These are phyloP conservation scores for Poecilia latipinna DNA, from an alignment of 2,113 vertebrate genomes.

Conservation along the genomic window DNA sequence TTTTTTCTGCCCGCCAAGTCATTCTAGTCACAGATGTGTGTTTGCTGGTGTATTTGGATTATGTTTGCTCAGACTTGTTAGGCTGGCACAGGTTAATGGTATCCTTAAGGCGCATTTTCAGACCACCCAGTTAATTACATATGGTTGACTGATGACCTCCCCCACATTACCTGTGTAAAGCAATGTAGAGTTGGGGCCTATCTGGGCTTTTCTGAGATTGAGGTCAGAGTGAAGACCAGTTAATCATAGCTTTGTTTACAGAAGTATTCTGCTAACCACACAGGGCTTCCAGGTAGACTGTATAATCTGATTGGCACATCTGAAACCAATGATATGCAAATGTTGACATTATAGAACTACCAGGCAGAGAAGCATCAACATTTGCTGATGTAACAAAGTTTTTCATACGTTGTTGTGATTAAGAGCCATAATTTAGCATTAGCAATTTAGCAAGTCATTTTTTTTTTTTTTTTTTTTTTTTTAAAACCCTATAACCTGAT, in stretches of 20 bases:
- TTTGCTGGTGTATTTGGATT: constrained; percentile 63
- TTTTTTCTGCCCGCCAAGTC: constrained; percentile 50
- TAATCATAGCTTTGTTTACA: constrained; percentile 66
- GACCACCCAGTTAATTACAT: constrained; percentile 69
- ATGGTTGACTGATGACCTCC: constrained; percentile 64
- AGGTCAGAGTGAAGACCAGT: constrained; percentile 59
- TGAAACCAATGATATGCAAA: constrained; percentile 15
- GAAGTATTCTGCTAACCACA: background rate
- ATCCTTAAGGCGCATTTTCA: constrained; percentile 66
- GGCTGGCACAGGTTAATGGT: constrained; percentile 73
- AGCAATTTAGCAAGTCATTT: background rate
- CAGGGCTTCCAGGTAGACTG: constrained; percentile 10
- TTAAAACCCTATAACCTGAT: no score
- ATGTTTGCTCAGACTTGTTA: constrained; percentile 67
- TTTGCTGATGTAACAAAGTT: background rate
- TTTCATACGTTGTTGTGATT: background rate
- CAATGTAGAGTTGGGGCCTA: constrained; percentile 33
- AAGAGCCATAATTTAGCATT: background rate
- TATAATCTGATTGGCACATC: constrained; percentile 25
- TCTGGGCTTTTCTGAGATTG: constrained; percentile 54
- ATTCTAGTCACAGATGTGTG: constrained; percentile 46
- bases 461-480: no score
- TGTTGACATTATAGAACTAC: constrained; percentile 24
- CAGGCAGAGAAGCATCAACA: background rate
- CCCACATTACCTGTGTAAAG: constrained; percentile 61